Evolutionary conservation across 2,888 invertebrate species (phyloP), one percentile per base, ranked within the genome.

Genomic region (Norana najaformis): DNA sequence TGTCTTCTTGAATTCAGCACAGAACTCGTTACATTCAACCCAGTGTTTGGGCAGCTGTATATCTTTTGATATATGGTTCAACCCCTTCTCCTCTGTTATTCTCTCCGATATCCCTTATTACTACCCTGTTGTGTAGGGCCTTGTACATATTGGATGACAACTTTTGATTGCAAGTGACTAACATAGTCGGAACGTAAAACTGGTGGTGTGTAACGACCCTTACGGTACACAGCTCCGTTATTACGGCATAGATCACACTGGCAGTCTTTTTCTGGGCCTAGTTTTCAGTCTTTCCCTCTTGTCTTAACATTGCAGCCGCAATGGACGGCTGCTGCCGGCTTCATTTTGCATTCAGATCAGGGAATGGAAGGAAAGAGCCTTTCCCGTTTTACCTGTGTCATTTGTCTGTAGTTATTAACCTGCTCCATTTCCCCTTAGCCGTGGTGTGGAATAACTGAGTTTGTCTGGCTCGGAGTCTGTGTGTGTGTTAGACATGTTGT

Each of bases 81-180:
- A n/a, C 30, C 69, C 69, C 69, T 69, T 69, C 53, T 53, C 53
- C 69, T 69, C 69, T 69, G 69, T 69, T n/a, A 69, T 69, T 69
- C n/a, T 69, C 69, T 69, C 13, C 30, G n/a, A 8, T 1, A 69
- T 69, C n/a, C 69, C 30, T 69, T n/a, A 69, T 69, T 69, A 69
- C 69, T n/a, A n/a, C 69, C 69, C 30, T 30, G 69, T 20, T 47
- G 69, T n/a, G 0, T 69, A 69, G 30, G 16, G 14, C n/a, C 16
- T 0, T 69, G 69, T 69, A n/a, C 69, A 69, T 69, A 69, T 69
- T n/a, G n/a, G n/a, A n/a, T 69, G 16, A 69, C 69, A 69, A 69
- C 69, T 69, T 30, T 16, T 69, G 30, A 69, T 69, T 69, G n/a
- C 30, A 69, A 69, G 69, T 69, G 69, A 69, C 69, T 69, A 69